Conservation (phyloP, 2,888 invertebrate species). For the Patella depressa region DNA sequence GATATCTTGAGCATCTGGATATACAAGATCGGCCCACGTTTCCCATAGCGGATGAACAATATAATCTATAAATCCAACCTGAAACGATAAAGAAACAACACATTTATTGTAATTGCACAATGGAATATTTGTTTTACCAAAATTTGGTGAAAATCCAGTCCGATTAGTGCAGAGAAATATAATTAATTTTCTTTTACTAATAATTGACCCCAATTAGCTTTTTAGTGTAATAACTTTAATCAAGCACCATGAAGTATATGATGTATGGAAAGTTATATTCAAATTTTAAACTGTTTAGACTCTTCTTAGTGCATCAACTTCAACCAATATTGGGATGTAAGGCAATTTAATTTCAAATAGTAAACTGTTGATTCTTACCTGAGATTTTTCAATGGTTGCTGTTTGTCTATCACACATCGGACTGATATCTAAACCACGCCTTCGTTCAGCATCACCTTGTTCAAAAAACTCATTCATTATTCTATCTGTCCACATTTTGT, state of each 20-base stretch:
- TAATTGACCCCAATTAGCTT: too few relatives aligned
- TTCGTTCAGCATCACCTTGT: slow-evolving; percentile 96
- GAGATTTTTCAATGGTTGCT: slow-evolving; percentile 97
- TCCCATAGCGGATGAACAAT: slow-evolving; percentile 99
- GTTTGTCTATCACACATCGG: slow-evolving; percentile 99
- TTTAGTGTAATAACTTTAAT: too few relatives aligned
- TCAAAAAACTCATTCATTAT: slow-evolving; percentile 99
- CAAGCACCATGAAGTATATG: too few relatives aligned
- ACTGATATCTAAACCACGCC: slow-evolving; percentile 95
- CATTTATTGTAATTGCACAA: background rate
- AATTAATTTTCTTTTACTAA: too few relatives aligned
- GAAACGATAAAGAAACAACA: slow-evolving; percentile 35
- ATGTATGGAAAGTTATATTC: too few relatives aligned
- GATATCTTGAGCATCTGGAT: slow-evolving; percentile 98
- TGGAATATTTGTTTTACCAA: background rate
- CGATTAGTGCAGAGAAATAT: too few relatives aligned
- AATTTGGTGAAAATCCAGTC: background rate
- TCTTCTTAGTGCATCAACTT: too few relatives aligned
- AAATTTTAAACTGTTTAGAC: too few relatives aligned
- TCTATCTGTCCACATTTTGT: slow-evolving; percentile 92
- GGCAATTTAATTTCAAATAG: background rate
- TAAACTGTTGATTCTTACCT: slow-evolving; percentile 74
- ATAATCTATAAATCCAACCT: slow-evolving; percentile 99
- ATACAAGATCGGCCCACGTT: slow-evolving; percentile 99
- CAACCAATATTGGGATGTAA: too few relatives aligned